Percentiles rank a stretch among this genome's conserved stretches.
These are phyloP conservation scores for Columba guinea DNA, from an alignment of 2,797 vertebrate genomes.

Conservation along the genomic window DNA sequence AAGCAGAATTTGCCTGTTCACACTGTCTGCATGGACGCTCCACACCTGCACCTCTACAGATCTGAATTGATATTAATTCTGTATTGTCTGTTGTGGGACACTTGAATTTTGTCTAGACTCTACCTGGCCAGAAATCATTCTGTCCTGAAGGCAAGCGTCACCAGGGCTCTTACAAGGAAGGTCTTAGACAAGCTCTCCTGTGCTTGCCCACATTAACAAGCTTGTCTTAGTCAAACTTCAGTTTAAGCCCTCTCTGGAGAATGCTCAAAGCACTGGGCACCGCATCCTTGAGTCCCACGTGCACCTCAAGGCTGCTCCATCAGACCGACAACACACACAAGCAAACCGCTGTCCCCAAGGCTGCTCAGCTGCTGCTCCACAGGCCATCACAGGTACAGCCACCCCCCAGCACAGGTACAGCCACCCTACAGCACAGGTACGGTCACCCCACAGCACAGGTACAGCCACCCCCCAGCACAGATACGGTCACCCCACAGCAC, in stretches of 20 bases:
- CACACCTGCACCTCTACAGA: neutral
- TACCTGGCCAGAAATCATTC: neutral
- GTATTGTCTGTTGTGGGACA: neutral
- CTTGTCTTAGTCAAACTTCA: neutral
- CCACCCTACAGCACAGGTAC: too few relatives aligned
- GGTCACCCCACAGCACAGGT: too few relatives aligned
- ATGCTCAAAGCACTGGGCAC: neutral
- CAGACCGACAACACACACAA: neutral
- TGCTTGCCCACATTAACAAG: neutral
- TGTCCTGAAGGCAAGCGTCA: neutral
- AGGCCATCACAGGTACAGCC: too few relatives aligned
- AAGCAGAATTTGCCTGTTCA: neutral
- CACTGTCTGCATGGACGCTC: neutral
- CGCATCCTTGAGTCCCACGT: accelerated
- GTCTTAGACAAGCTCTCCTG: neutral
- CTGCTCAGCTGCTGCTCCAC: neutral
- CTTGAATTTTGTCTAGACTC: neutral
- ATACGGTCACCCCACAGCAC: too few relatives aligned
- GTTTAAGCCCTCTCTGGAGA: neutral
- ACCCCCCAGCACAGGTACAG: too few relatives aligned
- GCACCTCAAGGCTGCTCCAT: neutral
- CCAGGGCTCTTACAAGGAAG: neutral
- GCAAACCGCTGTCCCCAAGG: neutral
- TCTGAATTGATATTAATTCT: neutral
- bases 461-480: too few relatives aligned